Evolutionary conservation across 2,888 invertebrate genomes (phyloP), one percentile per base, ranked within the genome.

Genomic region (Drosophila flavopinicola): DNA sequence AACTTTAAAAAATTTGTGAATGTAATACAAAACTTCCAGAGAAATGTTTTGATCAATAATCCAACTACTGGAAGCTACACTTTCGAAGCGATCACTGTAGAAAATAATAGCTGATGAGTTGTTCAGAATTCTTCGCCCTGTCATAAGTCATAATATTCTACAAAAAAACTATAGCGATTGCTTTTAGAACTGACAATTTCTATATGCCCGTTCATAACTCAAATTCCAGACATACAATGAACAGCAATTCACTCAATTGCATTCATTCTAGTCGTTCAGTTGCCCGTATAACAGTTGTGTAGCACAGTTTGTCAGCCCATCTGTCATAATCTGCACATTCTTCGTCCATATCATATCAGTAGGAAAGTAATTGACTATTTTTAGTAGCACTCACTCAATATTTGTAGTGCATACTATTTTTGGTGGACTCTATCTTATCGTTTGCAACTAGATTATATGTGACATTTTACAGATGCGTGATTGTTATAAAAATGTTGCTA

Each of bases 381-480:
- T 59, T 69, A 56, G 65, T 32, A 32, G 35, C 27, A 33, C 30
- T 61, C 32, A 25, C 15, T 32, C 17, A 13, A 27, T 57, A n/a
- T n/a, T n/a, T n/a, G n/a, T n/a, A n/a, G n/a, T n/a, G n/a, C n/a
- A n/a, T n/a, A n/a, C n/a, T n/a, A n/a, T n/a, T n/a, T 52, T 67
- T 11, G 52, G 38, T 51, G 27, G 52, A 33, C 53, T 20, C 41
- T 70, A 74, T 66, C 73, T 73, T 56, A 73, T 73, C 69, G 48
- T 68, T 65, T 60, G 35, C 11, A 47, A 38, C 54, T 49, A 67
- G 63, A 72, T 72, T 59, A 63, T 59, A 45, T 11, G 33, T 15
- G 25, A 5, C 42, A 20, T n/a, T n/a, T n/a, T n/a, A n/a, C n/a
- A 44, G 11, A 17, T 44, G 9, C 29, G 29, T 4, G 20, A 20